Conservation (phyloP, 2,113 vertebrate species). For the Pipra filicauda region DNA sequence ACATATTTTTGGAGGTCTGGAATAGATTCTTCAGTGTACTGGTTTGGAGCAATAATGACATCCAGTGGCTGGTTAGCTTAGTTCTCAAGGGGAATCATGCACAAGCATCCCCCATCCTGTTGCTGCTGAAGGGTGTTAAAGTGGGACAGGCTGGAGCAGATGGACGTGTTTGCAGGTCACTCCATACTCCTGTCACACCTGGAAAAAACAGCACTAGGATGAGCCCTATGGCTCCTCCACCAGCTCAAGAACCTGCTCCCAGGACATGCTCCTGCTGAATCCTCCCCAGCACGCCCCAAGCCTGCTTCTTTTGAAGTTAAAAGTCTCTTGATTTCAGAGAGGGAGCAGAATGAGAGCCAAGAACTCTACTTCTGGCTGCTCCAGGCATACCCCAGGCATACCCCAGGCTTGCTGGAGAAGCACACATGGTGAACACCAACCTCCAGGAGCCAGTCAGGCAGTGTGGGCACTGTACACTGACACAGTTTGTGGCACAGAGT, state of each 20-base stretch:
- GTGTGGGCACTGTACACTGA: rapidly evolving
- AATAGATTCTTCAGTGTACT: background rate
- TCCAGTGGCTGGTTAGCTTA: slow-evolving; percentile 62
- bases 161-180: background rate
- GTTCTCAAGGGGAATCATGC: background rate
- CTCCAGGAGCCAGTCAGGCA: background rate
- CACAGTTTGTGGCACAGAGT: background rate
- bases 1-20: background rate
- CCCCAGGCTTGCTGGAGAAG: background rate
- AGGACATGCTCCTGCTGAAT: background rate
- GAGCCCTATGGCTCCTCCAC: background rate
- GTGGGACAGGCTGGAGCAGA: background rate
- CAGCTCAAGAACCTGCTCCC: background rate
- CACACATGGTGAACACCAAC: rapidly evolving
- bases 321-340: background rate
- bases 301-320: background rate
- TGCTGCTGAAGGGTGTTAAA: background rate
- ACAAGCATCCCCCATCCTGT: background rate
- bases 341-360: background rate
- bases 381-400: background rate
- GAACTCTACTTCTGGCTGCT: background rate
- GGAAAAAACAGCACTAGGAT: background rate
- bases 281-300: background rate
- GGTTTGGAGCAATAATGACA: slow-evolving; percentile 71
- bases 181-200: background rate